A percentile compares a stretch with the other conserved stretches of the same genome.
These are phyloP conservation scores for Trissolcus japonicus DNA, from an alignment of 2,888 invertebrate genomes.

Conservation along the genomic window DNA sequence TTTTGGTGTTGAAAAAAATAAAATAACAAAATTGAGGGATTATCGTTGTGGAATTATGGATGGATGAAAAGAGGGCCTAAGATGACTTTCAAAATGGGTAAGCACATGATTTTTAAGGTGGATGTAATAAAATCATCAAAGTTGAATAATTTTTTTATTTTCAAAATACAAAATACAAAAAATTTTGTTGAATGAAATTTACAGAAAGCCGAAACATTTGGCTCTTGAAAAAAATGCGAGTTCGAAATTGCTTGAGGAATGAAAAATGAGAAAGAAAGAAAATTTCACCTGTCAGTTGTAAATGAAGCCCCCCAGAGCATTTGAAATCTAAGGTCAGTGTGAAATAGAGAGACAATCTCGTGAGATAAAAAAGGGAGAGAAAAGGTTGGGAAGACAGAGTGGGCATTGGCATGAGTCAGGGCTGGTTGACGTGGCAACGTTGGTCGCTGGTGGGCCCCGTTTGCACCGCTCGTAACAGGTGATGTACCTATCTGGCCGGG, in stretches of 20 bases:
- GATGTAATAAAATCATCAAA: background rate
- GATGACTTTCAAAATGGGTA: conserved; percentile 35
- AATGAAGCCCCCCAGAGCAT: background rate
- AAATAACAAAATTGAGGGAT: background rate
- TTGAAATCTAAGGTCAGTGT: conserved; percentile 7
- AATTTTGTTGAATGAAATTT: background rate
- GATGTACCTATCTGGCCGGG: conserved; percentile 33
- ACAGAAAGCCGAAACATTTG: no score
- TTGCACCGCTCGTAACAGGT: conserved; percentile 51
- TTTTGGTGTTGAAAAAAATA: background rate
- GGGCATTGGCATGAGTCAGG: conserved; percentile 20
- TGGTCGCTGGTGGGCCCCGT: conserved; percentile 32
- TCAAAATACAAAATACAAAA: no score
- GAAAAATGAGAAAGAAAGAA: no score
- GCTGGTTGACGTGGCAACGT: conserved; percentile 54
- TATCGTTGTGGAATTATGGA: conserved; percentile 30
- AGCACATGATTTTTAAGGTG: conserved; percentile 5
- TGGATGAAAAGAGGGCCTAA: conserved; percentile 6
- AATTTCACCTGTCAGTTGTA: no score
- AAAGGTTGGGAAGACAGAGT: conserved; percentile 3
- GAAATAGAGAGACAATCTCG: conserved; percentile 8
- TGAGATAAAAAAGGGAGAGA: background rate
- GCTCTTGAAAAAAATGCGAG: no score
- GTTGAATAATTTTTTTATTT: background rate
- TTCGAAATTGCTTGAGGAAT: no score